phyloP scores from a whole-genome alignment of 1,140 invertebrate species.

The Littorina saxatilis region DNA sequence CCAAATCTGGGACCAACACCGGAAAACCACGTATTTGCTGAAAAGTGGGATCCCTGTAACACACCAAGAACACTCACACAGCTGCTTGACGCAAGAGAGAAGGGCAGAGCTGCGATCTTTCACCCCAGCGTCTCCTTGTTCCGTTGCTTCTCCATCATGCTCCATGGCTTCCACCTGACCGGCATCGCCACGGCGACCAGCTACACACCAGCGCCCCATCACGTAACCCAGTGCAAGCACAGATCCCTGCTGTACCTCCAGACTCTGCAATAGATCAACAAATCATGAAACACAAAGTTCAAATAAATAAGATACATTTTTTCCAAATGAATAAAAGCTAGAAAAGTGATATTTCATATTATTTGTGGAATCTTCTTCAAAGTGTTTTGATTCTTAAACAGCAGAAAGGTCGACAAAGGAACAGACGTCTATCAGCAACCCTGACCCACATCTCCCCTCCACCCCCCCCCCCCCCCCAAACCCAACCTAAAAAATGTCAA shows the following conservation, averaged over 20 bases:
- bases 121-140: not conserved
- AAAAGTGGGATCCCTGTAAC: no score
- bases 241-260: constrained; percentile 86
- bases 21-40: no score
- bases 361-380: no score
- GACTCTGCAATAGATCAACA: constrained; percentile 60
- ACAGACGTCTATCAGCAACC: no score
- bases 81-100: not conserved
- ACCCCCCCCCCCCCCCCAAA: no score
- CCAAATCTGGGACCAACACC: no score
- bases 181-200: constrained; percentile 13
- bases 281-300: not conserved
- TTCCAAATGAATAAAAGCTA: no score
- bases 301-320: not conserved
- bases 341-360: not conserved
- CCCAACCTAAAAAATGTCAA: no score
- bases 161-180: constrained; percentile 41
- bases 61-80: constrained; percentile 24
- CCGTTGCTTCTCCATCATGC: constrained; percentile 8
- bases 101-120: not conserved
- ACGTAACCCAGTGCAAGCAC: constrained; percentile 82
- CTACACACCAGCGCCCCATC: constrained; percentile 77
- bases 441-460: no score
- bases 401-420: no score
- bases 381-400: no score